A percentile compares a stretch with the other conserved stretches of the same genome.
Evolutionary conservation across 2,113 vertebrate species (phyloP).

Genomic region (Apistogramma diplotaenia): DNA sequence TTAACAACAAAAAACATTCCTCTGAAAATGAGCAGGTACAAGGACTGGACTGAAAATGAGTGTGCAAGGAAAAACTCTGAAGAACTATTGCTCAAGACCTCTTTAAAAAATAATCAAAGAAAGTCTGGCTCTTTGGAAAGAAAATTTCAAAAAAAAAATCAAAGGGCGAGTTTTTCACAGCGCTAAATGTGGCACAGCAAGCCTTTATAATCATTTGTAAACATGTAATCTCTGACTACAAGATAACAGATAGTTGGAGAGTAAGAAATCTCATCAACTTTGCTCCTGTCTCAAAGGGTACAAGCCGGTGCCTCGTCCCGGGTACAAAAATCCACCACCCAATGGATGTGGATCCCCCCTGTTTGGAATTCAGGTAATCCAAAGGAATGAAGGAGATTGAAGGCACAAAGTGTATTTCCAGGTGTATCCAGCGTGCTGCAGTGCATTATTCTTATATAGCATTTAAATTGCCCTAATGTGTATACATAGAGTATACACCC

Average conservation of each 20-base stretch:
- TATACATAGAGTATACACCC: not conserved
- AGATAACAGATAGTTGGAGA: constrained; percentile 27
- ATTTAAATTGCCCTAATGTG: not conserved
- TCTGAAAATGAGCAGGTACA: not conserved
- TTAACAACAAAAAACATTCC: too few species aligned
- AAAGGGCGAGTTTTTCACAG: too few species aligned
- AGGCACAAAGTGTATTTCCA: not conserved
- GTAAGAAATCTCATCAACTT: constrained; percentile 33
- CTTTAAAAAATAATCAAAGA: not conserved
- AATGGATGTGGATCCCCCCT: constrained; percentile 97
- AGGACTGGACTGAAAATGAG: not conserved
- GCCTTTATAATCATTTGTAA: not conserved
- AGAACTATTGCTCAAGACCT: not conserved
- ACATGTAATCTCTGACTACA: not conserved
- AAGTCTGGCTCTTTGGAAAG: not conserved
- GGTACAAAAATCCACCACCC: constrained; percentile 88
- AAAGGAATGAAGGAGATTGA: not conserved
- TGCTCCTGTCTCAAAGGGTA: constrained; percentile 79
- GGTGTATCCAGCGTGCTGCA: not conserved
- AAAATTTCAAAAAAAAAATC: too few species aligned
- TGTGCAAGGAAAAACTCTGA: not conserved
- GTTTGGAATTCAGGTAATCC: constrained; percentile 88
- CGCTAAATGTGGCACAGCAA: not conserved
- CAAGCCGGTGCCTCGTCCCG: constrained; percentile 82
- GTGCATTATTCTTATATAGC: not conserved